Percentiles rank a stretch among this genome's conserved stretches.
phyloP scores from a whole-genome alignment of 2,797 vertebrate species.

The Phrynocephalus forsythii region DNA sequence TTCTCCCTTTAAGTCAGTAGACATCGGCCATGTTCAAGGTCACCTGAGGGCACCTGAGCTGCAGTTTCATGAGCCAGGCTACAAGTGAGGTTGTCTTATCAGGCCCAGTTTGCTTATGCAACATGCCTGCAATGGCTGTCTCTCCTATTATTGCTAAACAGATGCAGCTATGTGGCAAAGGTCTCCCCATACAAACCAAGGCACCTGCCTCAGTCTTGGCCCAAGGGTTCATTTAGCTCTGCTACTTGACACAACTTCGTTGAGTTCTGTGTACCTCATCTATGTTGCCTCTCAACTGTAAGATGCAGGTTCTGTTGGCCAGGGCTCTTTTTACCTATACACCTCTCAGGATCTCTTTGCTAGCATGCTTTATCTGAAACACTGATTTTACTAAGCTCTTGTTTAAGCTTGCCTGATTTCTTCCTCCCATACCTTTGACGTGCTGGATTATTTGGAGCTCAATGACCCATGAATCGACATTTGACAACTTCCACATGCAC shows the following conservation, averaged over 20 bases:
- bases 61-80: constrained; percentile 28
- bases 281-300: too few relatives aligned
- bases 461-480: too few relatives aligned
- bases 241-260: too few relatives aligned
- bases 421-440: too few relatives aligned
- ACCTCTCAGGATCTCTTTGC: too few relatives aligned
- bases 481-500: too few relatives aligned
- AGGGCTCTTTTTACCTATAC: not conserved
- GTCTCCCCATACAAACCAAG: constrained; percentile 25
- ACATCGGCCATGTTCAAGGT: not conserved
- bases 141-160: constrained; percentile 39
- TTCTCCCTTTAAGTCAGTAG: not conserved
- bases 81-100: not conserved
- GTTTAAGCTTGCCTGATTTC: too few relatives aligned
- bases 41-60: not conserved
- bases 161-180: constrained; percentile 42
- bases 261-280: too few relatives aligned
- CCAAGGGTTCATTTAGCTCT: not conserved
- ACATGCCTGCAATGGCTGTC: not conserved
- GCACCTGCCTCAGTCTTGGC: constrained; percentile 7
- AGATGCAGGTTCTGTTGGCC: too few relatives aligned
- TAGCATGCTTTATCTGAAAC: too few relatives aligned
- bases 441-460: too few relatives aligned
- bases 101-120: not conserved
- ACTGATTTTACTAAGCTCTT: too few relatives aligned